phyloP scores from a whole-genome alignment of 2,113 vertebrate genomes.

The Psettodes erumei region DNA sequence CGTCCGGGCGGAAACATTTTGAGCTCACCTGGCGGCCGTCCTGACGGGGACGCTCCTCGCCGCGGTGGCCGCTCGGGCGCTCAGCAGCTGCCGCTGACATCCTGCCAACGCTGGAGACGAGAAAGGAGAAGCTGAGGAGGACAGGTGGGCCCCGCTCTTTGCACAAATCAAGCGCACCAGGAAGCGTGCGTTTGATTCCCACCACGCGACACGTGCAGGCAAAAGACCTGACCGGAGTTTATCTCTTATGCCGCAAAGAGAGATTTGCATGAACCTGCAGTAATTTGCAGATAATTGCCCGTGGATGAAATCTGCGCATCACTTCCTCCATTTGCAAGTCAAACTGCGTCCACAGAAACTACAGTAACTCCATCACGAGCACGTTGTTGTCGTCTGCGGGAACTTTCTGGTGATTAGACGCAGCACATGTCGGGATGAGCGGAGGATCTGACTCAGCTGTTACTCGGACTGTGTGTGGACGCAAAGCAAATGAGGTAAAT shows the following conservation, averaged over 20 bases:
- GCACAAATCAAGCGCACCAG: too few relatives aligned
- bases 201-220: too few relatives aligned
- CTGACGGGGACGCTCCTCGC: constrained; percentile 55
- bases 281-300: background rate
- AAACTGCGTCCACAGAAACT: too few relatives aligned
- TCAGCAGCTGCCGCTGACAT: constrained; percentile 72
- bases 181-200: too few relatives aligned
- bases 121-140: background rate
- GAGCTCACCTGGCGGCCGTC: constrained; percentile 73
- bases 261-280: background rate
- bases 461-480: too few relatives aligned
- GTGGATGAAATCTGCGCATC: background rate
- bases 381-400: background rate
- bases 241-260: background rate
- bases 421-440: background rate
- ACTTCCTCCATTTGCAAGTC: background rate
- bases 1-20: background rate
- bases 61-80: constrained; percentile 1
- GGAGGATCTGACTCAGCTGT: too few relatives aligned
- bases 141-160: background rate
- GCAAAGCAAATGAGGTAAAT: background rate
- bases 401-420: background rate
- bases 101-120: constrained; percentile 67
- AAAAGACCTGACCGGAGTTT: too few relatives aligned
- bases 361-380: too few relatives aligned